A percentile compares a stretch with the other conserved stretches of the same genome.
These are phyloP conservation scores for Morinoia aosen DNA, from an alignment of 2,888 invertebrate genomes.

Conservation along the genomic window DNA sequence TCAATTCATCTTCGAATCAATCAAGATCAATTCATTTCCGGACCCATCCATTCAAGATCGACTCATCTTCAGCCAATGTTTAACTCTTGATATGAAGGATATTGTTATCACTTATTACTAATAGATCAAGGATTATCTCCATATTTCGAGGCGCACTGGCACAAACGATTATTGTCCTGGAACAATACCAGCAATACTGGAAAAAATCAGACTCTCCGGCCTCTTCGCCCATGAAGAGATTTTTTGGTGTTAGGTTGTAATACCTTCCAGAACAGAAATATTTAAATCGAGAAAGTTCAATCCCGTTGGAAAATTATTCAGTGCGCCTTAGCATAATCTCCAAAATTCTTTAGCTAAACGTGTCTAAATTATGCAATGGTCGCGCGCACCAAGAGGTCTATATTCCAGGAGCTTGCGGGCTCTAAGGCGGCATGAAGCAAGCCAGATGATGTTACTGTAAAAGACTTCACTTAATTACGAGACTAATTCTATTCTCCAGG, in stretches of 20 bases:
- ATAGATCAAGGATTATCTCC: background rate
- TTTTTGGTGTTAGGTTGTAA: background rate
- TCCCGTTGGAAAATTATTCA: background rate
- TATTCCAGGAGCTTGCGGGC: background rate
- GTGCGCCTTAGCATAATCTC: background rate
- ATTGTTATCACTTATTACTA: background rate
- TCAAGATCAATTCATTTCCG: too few species aligned
- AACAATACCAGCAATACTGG: background rate
- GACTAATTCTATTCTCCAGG: slow-evolving; percentile 40
- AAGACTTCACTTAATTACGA: slow-evolving; percentile 22
- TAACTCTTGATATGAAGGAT: background rate
- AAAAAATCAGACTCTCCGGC: background rate
- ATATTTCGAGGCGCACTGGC: background rate
- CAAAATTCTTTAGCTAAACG: background rate
- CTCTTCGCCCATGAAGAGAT: background rate
- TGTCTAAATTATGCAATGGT: background rate
- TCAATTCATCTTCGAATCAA: too few species aligned
- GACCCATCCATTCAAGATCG: too few species aligned
- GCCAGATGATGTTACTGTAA: slow-evolving; percentile 48
- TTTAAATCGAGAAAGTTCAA: background rate
- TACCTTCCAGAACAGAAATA: background rate
- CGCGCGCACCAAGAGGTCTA: background rate
- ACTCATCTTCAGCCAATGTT: background rate
- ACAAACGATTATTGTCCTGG: too few species aligned
- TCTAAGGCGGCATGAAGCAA: slow-evolving; percentile 27